Conservation (phyloP, 2,888 invertebrate species). For the Drosophila melanosoma region DNA sequence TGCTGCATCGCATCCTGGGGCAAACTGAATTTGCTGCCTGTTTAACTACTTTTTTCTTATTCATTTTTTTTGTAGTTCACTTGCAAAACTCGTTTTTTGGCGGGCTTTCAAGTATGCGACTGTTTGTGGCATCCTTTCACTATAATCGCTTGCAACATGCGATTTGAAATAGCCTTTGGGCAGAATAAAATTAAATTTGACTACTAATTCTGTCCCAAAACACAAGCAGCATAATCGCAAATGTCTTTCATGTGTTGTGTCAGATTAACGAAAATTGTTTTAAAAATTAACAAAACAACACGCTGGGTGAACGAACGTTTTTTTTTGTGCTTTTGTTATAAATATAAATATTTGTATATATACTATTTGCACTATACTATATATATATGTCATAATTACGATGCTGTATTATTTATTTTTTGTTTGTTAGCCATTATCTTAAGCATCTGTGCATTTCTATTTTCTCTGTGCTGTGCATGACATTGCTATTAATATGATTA, state of each 20-base stretch:
- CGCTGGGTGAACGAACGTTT: slow-evolving; percentile 13
- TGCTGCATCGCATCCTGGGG: slow-evolving; percentile 71
- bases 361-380: slow-evolving; percentile 4
- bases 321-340: slow-evolving; percentile 1
- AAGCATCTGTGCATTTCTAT: slow-evolving; percentile 56
- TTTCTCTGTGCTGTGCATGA: slow-evolving; percentile 29
- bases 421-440: slow-evolving; percentile 41
- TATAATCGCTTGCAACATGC: slow-evolving; percentile 12
- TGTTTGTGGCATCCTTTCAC: slow-evolving; percentile 58
- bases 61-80: slow-evolving; percentile 13
- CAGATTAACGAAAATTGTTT: slow-evolving; percentile 46
- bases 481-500: slow-evolving; percentile 60
- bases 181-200: slow-evolving; percentile 21
- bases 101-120: slow-evolving; percentile 57
- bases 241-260: slow-evolving; percentile 18
- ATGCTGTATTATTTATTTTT: slow-evolving; percentile 41
- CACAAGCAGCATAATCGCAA: slow-evolving; percentile 31
- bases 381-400: slow-evolving; percentile 67
- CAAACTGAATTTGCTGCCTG: slow-evolving; percentile 29
- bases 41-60: slow-evolving; percentile 5
- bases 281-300: slow-evolving; percentile 61
- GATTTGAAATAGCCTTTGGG: slow-evolving; percentile 1
- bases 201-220: slow-evolving; percentile 14
- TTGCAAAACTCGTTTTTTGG: slow-evolving; percentile 72
- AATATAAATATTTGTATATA: slow-evolving; percentile 12